Evolutionary conservation across 2,888 invertebrate genomes (phyloP), one percentile per base, ranked within the genome.

Genomic region (Adela reaumurella): DNA sequence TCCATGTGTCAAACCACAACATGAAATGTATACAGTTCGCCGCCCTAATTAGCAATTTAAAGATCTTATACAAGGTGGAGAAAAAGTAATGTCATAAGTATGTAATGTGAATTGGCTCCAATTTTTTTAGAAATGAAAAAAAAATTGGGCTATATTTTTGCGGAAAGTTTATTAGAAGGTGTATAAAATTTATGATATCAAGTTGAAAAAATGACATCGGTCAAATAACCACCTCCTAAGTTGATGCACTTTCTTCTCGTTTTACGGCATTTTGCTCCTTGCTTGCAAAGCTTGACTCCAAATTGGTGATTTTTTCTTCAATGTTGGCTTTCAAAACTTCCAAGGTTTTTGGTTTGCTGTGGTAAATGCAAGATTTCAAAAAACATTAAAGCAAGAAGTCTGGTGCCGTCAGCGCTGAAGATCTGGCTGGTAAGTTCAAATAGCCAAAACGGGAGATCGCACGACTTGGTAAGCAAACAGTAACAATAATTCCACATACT

Each of bases 371-470:
- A 19, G 45, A 50, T 17, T 50, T 52, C 44, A 50, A 50, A 48
- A 46, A 49, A 46, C 51, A 35, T 49, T 46, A 51, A 24, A 49
- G 19, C 20, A 51, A 49, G 45, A 49, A 51, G 51, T 49, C 49
- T 49, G 50, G 45, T 19, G 10, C 35, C 35, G 46, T 50, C 20
- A 52, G 28, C 50, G 50, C 48, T 35, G 49, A 47, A 24, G 52
- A 49, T 46, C 50, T 50, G 43, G 50, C 45, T 6, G 52, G 49
- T 45, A 50, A 52, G 49, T 45, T 17, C 49, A 46, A 50, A 48
- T 49, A 43, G 46, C 47, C 50, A 49, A 49, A 47, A 47, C 29
- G 41, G 6, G 50, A 48, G 48, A 50, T 52, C 19, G 45, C 17
- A n/a, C 49, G 5, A 24, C 24, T 24, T 24, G 24, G 4, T 24